A percentile compares a stretch with the other conserved stretches of the same genome.
These are phyloP conservation scores for Neodontobutis hainanensis DNA, from an alignment of 2,113 vertebrate species.

Conservation along the genomic window DNA sequence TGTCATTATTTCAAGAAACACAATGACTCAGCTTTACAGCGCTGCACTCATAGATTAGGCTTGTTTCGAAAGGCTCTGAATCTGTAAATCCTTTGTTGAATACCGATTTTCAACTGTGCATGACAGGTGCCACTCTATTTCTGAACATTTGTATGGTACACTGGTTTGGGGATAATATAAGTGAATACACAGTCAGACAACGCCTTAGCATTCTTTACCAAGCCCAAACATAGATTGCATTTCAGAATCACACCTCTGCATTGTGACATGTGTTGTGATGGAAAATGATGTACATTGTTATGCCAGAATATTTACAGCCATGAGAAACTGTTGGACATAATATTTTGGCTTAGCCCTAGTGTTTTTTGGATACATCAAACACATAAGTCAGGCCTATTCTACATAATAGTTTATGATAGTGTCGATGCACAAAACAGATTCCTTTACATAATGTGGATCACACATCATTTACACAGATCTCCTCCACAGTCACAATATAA, in stretches of 20 bases:
- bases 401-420: no score
- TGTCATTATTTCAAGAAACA: neutral
- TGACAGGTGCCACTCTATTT: neutral
- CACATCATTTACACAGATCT: no score
- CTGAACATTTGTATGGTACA: neutral
- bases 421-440: no score
- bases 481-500: no score
- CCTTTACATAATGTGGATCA: no score
- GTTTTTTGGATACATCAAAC: no score
- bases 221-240: neutral
- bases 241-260: constrained; percentile 16
- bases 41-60: neutral
- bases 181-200: neutral
- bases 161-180: neutral
- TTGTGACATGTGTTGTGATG: neutral
- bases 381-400: no score
- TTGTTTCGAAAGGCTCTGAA: neutral
- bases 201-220: no score
- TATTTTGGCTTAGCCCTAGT: no score
- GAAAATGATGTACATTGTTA: no score
- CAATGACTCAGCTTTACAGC: neutral
- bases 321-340: no score
- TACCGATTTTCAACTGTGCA: neutral
- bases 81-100: neutral
- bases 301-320: no score